Base-by-base conservation (phyloP, 2,888 invertebrate species). In the Epinotia bilunana region DNA sequence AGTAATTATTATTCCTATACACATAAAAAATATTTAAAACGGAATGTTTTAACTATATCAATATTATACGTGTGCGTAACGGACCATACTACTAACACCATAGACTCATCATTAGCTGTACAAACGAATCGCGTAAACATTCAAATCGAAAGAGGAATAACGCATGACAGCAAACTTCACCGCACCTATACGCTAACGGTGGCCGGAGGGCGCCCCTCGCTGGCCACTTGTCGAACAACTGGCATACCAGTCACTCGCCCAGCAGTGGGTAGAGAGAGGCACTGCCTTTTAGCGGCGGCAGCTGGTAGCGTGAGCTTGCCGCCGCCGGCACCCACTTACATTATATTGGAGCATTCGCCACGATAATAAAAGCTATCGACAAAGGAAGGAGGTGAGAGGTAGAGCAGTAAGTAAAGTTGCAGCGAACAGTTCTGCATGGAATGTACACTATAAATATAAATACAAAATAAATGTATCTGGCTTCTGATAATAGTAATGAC, bases 21-120 rank as follows among this genome's bases (percentile, higher is more conserved):
- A 89, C 90, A 87, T 90, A 89, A 90, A 90, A 89, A 87, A 71
- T 88, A 86, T 89, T 70, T 86, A 86, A 89, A 91, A 91, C 88
- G 84, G 83, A 90, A 90, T 84, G 77, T 84, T 82, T 81, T 77
- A 84, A 85, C 84, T 81, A 80, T 80, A 81, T 53, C n/a, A n/a
- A 53, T 76, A 73, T 65, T 79, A 80, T 86, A 83, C 87, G 84
- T 91, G 91, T 91, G 91, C 91, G 91, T 90, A 87, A 90, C 88
- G 83, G 82, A 86, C 84, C 83, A 53, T 53, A 16, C 46, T 46
- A 11, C 81, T 88, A 87, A 87, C 85, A 84, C 84, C 83, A 86
- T 87, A 87, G 86, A 87, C 86, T 88, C 88, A 83, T 82, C 83
- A 81, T 83, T 82, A 86, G 85, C 88, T 88, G 87, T 89, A 90